Evolutionary conservation across 2,797 vertebrate species (phyloP), one percentile per base, ranked within the genome.

Genomic region (Melanotaenia maccullochi): DNA sequence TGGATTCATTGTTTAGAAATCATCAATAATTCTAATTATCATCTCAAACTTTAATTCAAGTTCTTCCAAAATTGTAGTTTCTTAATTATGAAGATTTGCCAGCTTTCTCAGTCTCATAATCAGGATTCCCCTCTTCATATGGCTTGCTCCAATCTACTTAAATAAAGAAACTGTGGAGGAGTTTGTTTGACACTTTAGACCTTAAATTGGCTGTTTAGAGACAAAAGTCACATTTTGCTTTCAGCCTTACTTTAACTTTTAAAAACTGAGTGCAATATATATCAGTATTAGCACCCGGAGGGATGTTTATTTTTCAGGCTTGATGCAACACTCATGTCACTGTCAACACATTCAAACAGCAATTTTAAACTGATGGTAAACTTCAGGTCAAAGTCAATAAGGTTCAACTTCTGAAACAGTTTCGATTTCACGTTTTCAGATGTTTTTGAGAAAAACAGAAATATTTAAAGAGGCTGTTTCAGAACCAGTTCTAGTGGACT

Each of bases 401-500:
- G 47, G 5, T 22, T 49, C 11, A 3, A 49, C n/a, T 22, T 11
- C 7, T 22, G n/a, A 49, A 49, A 22, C n/a, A 22, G 51, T 25
- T 54, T 28, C 14, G 11, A 24, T 12, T 24, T 52, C 4, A 12
- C 12, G 11, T 12, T 18, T 24, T 13, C 1, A 52, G 49, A 11
- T 12, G 22, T 52, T 52, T 52, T 3, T 25, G 22, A 25, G 51
- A 11, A 51, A 52, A 24, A 25, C 49, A 52, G 22, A 12, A 4
- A 12, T 51, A 24, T 44, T 44, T 44, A 44, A 47, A n/a, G 44
- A 47, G 1, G 20, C 18, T 2, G 7, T 0, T n/a, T 40, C n/a
- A 22, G 16, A 65, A 52, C 54, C 42, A 52, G 1, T 40, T 7
- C 49, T 36, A n/a, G 11, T 70, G 68, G 68, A 54, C 35, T 54